Base-by-base conservation (phyloP, 2,797 vertebrate genomes). In the Macropus fuliginosus region DNA sequence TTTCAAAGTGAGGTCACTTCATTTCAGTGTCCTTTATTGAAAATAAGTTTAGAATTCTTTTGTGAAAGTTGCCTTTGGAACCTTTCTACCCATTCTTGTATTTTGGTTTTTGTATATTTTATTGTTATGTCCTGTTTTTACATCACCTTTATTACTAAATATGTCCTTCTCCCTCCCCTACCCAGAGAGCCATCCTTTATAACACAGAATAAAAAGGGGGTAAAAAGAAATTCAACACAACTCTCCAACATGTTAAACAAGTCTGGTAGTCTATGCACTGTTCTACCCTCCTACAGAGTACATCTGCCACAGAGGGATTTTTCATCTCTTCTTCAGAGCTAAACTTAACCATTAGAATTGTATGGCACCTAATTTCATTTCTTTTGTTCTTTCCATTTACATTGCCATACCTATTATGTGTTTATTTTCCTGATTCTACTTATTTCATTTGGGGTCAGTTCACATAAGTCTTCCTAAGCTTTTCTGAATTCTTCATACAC, bases 1-100 rank as follows among this genome's bases (percentile, higher is more conserved):
- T 87, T 87, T 87, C 74, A 87, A 46, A 87, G 9, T 57, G 27
- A 57, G 27, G 74, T 81, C 40, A 10, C 9, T 81, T 46, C 46
- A 81, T 81, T 81, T 81, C 40, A 46, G 8, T 87, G 74, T 27
- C 52, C 31, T 12, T 62, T 66, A 66, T 18, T 18, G 62, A 66
- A 66, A 66, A 66, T 66, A 66, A 66, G 31, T 46, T 81, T 13
- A 12, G 57, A 54, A 54, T 11, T 1, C 28, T 1, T 8, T 18
- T 18, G 0, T 11, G 40, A 9, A 54, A 21, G 18, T 0, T 4
- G 0, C 14, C 16, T 52, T 1, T 3, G 0, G 55, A 54, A 91
- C 29, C 14, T 24, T 29, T 29, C 74, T 8, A n/a, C 5, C 0
- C 40, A 9, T 54, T 3, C 90, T 10, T 24, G 1, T 3, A 24